Percentiles rank a stretch among this genome's conserved stretches.
These are phyloP conservation scores for Crocuta crocuta DNA, from an alignment of 2,113 vertebrate species.

Conservation along the genomic window DNA sequence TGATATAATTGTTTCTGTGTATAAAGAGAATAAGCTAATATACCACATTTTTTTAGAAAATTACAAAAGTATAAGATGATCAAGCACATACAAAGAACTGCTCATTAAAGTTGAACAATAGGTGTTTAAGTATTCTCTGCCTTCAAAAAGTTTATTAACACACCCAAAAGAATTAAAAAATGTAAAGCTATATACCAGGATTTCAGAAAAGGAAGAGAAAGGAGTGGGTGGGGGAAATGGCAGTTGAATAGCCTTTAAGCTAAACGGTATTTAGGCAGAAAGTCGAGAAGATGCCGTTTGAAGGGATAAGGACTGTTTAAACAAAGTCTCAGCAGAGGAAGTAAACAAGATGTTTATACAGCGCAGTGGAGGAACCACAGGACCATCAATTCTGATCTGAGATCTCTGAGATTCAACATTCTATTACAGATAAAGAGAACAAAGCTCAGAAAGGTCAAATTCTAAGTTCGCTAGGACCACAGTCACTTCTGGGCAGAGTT, in stretches of 20 bases:
- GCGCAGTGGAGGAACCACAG: background rate
- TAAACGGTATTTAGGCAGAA: background rate
- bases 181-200: background rate
- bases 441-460: conserved; percentile 1
- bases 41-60: background rate
- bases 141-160: background rate
- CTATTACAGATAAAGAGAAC: background rate
- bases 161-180: background rate
- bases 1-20: background rate
- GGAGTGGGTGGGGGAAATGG: background rate
- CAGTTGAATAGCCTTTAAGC: background rate
- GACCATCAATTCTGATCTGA: background rate
- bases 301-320: background rate
- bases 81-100: background rate
- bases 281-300: background rate
- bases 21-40: conserved; percentile 6
- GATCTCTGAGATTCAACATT: background rate
- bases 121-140: background rate
- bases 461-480: background rate
- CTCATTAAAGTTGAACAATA: background rate
- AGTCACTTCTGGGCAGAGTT: background rate
- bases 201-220: background rate
- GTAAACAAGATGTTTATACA: background rate
- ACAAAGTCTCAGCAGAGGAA: background rate
- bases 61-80: background rate